Conservation (phyloP, 2,888 invertebrate genomes). For the Tachina fera region DNA sequence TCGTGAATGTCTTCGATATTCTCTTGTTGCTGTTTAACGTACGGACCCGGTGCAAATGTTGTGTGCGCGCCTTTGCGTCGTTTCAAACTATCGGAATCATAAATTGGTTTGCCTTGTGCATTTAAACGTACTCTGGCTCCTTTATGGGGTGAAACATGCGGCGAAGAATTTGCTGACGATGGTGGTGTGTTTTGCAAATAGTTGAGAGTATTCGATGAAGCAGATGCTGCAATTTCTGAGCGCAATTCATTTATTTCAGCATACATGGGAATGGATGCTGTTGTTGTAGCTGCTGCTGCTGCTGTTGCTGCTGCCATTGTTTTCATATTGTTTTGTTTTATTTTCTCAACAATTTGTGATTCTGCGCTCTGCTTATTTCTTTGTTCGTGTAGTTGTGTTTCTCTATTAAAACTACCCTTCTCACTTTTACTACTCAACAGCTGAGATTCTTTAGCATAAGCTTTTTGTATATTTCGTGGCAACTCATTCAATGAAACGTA, state of each 20-base stretch:
- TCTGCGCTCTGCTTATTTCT: slow-evolving; percentile 75
- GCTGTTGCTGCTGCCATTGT: slow-evolving; percentile 59
- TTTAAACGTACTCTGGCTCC: slow-evolving; percentile 89
- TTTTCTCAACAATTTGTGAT: slow-evolving; percentile 68
- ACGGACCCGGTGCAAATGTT: slow-evolving; percentile 94
- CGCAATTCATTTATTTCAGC: slow-evolving; percentile 80
- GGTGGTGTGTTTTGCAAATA: slow-evolving; percentile 69
- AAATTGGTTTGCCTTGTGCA: slow-evolving; percentile 94
- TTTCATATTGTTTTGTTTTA: slow-evolving; percentile 68
- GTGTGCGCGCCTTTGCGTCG: slow-evolving; percentile 90
- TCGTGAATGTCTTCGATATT: slow-evolving; percentile 32
- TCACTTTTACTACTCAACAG: slow-evolving; percentile 66
- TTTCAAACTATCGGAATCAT: slow-evolving; percentile 92
- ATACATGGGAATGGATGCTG: slow-evolving; percentile 79
- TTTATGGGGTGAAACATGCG: slow-evolving; percentile 72
- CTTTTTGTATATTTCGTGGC: slow-evolving; percentile 84
- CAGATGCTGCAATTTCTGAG: slow-evolving; percentile 71
- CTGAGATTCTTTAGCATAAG: slow-evolving; percentile 70
- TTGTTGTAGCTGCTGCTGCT: slow-evolving; percentile 50
- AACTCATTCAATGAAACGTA: slow-evolving; percentile 92
- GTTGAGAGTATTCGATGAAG: slow-evolving; percentile 60
- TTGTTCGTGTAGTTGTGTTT: slow-evolving; percentile 71
- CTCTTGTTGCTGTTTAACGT: slow-evolving; percentile 86
- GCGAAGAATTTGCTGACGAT: slow-evolving; percentile 63
- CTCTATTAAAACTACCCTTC: slow-evolving; percentile 69